Evolutionary conservation across 2,113 vertebrate genomes (phyloP), one percentile per base, ranked within the genome.

Genomic region (Sinocyclocheilus rhinocerous): DNA sequence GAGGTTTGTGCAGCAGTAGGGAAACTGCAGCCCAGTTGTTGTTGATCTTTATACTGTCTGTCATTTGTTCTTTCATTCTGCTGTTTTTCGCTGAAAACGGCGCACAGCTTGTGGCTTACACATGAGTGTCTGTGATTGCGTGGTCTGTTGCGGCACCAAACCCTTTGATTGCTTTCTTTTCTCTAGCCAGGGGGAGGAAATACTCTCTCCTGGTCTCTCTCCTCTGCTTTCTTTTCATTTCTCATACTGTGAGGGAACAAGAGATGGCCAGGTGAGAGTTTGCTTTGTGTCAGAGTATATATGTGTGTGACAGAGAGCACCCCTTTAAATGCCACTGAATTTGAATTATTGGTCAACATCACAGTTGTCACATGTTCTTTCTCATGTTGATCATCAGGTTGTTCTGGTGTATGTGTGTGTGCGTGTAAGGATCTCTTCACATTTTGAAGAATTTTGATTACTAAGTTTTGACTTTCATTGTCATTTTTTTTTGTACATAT

Each of bases 131-230:
- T 82, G 50, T 83, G 76, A 84, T 73, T 73, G 82, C 15, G 50
- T 57, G 81, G 81, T 75, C 76, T 50, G 52, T 87, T 67, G 63
- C 7, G 9, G 61, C 42, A 29, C 76, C 39, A 81, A 65, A 39
- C 55, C 55, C 84, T 83, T 87, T 76, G 84, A 84, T 78, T 77
- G 55, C 75, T 73, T 81, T 78, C 89, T 87, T 80, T 85, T 72
- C 65, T 86, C 59, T 61, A 6, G 48, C 33, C n/a, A 72, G 6
- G 36, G 65, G 42, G 67, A 77, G 29, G 70, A 50, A 55, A 83
- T 72, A 77, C 81, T 78, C 73, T 61, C 42, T 69, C 39, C 59
- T 24, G 67, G 52, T 83, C 36, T 84, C 61, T 33, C 29, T 20
- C 63, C 59, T 81, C 36, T 61, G 15, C 3, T 39, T 80, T 72